phyloP scores from a whole-genome alignment of 2,888 invertebrate species.

The Calliopum simillimum region DNA sequence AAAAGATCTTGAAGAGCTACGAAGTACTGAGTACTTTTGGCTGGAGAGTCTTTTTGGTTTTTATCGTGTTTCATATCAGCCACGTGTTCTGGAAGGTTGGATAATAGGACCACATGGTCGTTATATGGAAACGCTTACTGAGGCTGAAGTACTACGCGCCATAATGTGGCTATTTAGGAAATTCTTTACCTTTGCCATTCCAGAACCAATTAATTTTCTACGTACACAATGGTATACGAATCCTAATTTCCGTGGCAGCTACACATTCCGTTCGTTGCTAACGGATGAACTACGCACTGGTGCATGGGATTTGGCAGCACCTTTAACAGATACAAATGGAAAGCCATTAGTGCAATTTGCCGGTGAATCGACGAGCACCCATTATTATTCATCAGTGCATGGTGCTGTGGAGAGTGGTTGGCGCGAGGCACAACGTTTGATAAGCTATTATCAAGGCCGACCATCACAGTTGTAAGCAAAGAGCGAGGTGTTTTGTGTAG shows the following conservation, averaged over 20 bases:
- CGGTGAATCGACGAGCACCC: conserved; percentile 76
- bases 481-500: too few relatives aligned
- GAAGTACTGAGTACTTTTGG: conserved; percentile 59
- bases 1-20: conserved; percentile 41
- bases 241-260: conserved; percentile 74
- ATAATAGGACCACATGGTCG: conserved; percentile 47
- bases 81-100: conserved; percentile 75
- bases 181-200: conserved; percentile 41
- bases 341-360: conserved; percentile 74
- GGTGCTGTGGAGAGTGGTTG: conserved; percentile 81
- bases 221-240: conserved; percentile 75
- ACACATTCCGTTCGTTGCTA: conserved; percentile 73
- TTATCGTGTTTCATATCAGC: conserved; percentile 44
- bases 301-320: conserved; percentile 71
- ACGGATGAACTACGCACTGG: conserved; percentile 71
- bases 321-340: conserved; percentile 62
- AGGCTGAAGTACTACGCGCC: conserved; percentile 39
- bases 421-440: conserved; percentile 76
- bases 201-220: conserved; percentile 38
- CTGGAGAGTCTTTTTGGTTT: conserved; percentile 47
- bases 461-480: conserved; percentile 50
- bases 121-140: conserved; percentile 43
- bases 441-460: conserved; percentile 57
- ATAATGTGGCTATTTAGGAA: conserved; percentile 44
- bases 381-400: conserved; percentile 76